Percentiles rank a stretch among this genome's conserved stretches.
These are phyloP conservation scores for Venturia canescens DNA, from an alignment of 1,140 invertebrate species.

Conservation along the genomic window DNA sequence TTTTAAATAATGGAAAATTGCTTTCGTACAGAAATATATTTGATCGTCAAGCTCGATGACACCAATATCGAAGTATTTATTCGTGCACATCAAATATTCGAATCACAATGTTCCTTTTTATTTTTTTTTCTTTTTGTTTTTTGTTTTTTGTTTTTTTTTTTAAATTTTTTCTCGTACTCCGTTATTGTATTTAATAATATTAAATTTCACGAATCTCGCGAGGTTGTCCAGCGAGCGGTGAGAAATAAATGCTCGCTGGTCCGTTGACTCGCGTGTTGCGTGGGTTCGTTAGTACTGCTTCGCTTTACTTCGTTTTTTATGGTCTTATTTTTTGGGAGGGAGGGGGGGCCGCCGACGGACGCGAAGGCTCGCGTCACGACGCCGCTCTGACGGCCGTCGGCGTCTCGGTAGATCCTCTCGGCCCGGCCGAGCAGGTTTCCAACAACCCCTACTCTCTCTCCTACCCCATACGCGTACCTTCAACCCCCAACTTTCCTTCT, in stretches of 20 bases:
- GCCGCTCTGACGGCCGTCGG: constrained; percentile 68
- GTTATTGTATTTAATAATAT: no score
- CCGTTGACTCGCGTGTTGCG: constrained; percentile 9
- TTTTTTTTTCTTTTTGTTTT: not conserved
- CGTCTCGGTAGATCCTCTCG: constrained; percentile 62
- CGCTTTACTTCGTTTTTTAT: not conserved
- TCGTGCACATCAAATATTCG: no score
- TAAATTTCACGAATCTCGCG: not conserved
- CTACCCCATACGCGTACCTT: constrained; percentile 40
- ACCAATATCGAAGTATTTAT: no score
- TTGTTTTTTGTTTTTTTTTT: no score
- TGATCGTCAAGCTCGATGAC: no score
- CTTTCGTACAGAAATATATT: no score
- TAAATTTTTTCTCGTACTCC: no score
- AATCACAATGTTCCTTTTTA: not conserved
- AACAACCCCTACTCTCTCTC: constrained; percentile 52
- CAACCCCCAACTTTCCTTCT: constrained; percentile 39
- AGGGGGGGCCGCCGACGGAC: constrained; percentile 52
- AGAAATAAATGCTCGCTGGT: not conserved
- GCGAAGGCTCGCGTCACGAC: constrained; percentile 66
- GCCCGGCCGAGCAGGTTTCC: constrained; percentile 65
- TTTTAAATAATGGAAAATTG: no score
- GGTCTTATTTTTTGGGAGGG: not conserved
- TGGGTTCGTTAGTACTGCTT: constrained; percentile 12
- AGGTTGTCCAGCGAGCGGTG: not conserved